Conservation (phyloP, 2,888 invertebrate genomes). For the Yponomeuta evonymella region DNA sequence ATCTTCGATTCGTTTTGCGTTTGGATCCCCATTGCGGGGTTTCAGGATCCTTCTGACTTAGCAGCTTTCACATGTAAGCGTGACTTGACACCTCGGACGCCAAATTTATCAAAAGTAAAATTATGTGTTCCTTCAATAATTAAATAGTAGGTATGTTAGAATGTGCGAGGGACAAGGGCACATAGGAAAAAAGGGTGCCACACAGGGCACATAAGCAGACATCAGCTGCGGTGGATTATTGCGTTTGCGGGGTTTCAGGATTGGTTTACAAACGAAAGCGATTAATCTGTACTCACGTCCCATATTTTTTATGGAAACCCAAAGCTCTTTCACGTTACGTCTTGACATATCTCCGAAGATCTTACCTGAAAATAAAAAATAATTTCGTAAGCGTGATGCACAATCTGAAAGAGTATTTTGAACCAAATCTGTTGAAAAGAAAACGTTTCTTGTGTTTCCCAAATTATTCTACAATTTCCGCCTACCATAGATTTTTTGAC, state of each 20-base stretch:
- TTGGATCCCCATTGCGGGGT: no score
- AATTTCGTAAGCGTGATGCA: not conserved
- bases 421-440: not conserved
- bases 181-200: no score
- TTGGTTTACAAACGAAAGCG: not conserved
- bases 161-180: no score
- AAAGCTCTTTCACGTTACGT: not conserved
- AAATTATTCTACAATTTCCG: not conserved
- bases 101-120: no score
- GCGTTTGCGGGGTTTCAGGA: not conserved
- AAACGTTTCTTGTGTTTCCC: not conserved
- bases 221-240: not conserved
- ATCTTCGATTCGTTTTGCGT: no score
- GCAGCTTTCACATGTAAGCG: no score
- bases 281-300: slow-evolving; percentile 3
- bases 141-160: no score
- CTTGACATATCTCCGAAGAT: not conserved
- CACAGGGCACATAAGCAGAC: not conserved
- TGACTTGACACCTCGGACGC: no score
- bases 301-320: not conserved
- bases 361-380: not conserved
- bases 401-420: not conserved
- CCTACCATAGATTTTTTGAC: not conserved
- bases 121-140: no score
- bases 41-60: no score